These are phyloP conservation scores for Cirrhinus molitorella DNA, from an alignment of 2,797 vertebrate species.

Conservation along the genomic window DNA sequence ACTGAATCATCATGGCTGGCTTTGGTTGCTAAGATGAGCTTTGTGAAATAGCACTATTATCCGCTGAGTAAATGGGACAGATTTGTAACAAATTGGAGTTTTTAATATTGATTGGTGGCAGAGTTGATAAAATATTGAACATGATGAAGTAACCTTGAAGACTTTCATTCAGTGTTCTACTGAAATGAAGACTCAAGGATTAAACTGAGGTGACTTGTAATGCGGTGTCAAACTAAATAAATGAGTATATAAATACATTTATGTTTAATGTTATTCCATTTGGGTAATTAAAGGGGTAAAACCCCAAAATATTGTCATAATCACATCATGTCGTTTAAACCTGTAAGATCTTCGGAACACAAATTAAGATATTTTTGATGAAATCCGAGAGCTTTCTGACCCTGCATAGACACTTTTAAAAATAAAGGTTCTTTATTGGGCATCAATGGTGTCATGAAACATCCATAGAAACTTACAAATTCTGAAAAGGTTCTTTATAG, in stretches of 20 bases:
- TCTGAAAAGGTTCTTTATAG: too few relatives aligned
- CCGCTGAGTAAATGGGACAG: not conserved
- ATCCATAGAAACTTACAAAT: too few relatives aligned
- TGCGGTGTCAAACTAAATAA: not conserved
- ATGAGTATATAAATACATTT: not conserved
- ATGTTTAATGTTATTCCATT: not conserved
- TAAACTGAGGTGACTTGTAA: not conserved
- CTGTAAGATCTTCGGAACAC: too few relatives aligned
- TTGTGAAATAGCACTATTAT: not conserved
- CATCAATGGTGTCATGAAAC: too few relatives aligned
- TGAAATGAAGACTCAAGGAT: not conserved
- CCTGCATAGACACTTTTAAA: too few relatives aligned
- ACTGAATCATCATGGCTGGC: constrained; percentile 2
- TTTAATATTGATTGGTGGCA: not conserved
- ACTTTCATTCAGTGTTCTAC: not conserved
- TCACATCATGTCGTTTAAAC: too few relatives aligned
- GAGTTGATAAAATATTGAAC: not conserved
- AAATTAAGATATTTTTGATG: too few relatives aligned
- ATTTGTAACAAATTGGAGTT: not conserved
- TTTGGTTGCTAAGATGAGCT: not conserved
- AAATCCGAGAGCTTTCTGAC: too few relatives aligned
- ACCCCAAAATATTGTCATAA: too few relatives aligned
- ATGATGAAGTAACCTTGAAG: not conserved
- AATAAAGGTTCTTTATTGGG: too few relatives aligned
- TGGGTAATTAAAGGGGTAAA: too few relatives aligned